phyloP scores from a whole-genome alignment of 2,888 invertebrate species.

The Acheta domesticus region DNA sequence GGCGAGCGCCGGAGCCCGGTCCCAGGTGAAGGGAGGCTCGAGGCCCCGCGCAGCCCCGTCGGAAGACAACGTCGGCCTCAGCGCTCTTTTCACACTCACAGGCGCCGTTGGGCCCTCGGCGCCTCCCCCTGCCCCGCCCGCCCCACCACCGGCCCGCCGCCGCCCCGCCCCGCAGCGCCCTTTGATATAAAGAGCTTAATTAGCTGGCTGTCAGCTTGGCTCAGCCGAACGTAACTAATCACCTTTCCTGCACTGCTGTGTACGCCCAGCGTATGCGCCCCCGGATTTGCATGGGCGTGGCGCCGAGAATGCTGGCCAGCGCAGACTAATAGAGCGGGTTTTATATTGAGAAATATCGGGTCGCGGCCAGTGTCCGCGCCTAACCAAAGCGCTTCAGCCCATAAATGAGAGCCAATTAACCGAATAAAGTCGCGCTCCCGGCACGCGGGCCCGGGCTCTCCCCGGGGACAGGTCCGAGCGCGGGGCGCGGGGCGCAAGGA shows the following conservation, averaged over 20 bases:
- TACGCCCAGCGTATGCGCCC: background rate
- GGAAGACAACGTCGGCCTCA: too few species aligned
- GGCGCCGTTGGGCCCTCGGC: too few species aligned
- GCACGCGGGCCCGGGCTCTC: background rate
- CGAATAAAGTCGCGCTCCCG: background rate
- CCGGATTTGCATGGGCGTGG: background rate
- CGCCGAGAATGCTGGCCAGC: background rate
- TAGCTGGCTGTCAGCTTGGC: conserved; percentile 6
- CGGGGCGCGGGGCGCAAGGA: background rate
- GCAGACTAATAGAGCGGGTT: background rate
- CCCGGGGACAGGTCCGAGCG: background rate
- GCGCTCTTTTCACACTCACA: too few species aligned
- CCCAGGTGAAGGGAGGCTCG: too few species aligned
- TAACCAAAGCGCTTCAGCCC: background rate
- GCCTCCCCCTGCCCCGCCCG: too few species aligned
- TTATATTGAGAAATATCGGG: conserved; percentile 18
- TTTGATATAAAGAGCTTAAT: background rate
- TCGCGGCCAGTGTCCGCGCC: background rate
- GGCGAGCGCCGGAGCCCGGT: too few species aligned
- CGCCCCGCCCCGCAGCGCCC: background rate
- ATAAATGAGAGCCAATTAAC: conserved; percentile 11
- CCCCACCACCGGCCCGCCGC: too few species aligned
- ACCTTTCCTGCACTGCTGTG: background rate
- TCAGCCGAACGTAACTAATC: conserved; percentile 18
- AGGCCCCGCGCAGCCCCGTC: too few species aligned